These are phyloP conservation scores for Babyrousa celebensis DNA, from an alignment of 2,797 vertebrate species.

Conservation along the genomic window DNA sequence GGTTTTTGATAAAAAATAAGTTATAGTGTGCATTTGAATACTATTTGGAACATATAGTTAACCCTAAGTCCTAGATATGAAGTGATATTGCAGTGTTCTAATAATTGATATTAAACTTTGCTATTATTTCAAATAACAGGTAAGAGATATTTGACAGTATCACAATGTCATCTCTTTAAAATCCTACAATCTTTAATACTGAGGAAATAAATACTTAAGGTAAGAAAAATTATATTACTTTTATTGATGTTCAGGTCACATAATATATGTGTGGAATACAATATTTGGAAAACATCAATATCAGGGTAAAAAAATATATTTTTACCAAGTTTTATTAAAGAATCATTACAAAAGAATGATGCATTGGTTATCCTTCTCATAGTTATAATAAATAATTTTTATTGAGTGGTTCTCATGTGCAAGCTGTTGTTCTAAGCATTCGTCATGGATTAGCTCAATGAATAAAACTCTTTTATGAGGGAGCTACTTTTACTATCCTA, in stretches of 20 bases:
- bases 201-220: not conserved
- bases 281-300: constrained; percentile 29
- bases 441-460: not conserved
- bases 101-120: not conserved
- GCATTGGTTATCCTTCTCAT: not conserved
- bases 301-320: not conserved
- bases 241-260: not conserved
- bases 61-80: not conserved
- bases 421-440: not conserved
- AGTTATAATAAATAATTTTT: not conserved
- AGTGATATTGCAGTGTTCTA: not conserved
- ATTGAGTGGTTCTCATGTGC: not conserved
- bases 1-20: not conserved
- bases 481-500: not conserved
- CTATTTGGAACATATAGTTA: not conserved
- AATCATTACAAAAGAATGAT: not conserved
- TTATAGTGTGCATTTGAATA: not conserved
- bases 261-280: not conserved
- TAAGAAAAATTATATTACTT: not conserved
- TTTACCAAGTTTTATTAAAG: not conserved
- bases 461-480: not conserved
- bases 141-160: not conserved
- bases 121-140: not conserved
- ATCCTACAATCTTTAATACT: constrained; percentile 1
- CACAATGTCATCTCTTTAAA: not conserved